Base-by-base conservation (phyloP, 2,888 invertebrate species). In the Calameuta pallipes region DNA sequence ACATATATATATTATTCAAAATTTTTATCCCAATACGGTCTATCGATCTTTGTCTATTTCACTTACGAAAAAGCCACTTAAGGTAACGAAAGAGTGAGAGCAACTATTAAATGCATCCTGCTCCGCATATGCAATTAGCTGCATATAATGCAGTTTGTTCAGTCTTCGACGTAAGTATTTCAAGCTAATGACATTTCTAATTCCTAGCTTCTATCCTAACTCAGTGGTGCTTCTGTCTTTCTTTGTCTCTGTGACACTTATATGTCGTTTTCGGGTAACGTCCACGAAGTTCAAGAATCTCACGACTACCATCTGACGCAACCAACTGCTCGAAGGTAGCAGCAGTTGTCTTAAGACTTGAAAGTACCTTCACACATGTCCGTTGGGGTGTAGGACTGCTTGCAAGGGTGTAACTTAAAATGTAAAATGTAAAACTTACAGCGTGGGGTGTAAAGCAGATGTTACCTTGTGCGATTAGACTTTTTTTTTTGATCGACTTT, bases 291-390 rank as follows among this genome's bases (percentile, higher is more conserved):
- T 71, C 71, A 33, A 30, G 73, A 68, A 79, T 83, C 86, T 83
- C 83, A 85, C 87, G 87, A 85, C 80, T 78, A 80, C 90, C 90
- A 90, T 88, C 90, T 90, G 90, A 90, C 90, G 89, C 86, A 79
- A 81, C 41, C 90, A 90, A 90, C 90, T 90, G 90, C 86, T 85
- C 81, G 77, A 80, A 86, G 83, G 41, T 82, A 79, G 79, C 79
- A 83, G 82, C 90, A 87, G 89, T 90, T 89, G 89, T 86, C 87
- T 89, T 84, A 80, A 84, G 80, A 79, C 80, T 82, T 84, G 83
- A 82, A 76, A 79, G 74, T 74, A 74, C 31, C 71, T 71, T 71
- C 76, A 78, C 73, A 73, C 79, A 41, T 41, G 41, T 41, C 41
- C 41, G 15, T 56, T 56, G 79, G 83, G 83, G 81, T 79, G 80